Evolutionary conservation across 2,888 invertebrate genomes (phyloP), one percentile per base, ranked within the genome.

Genomic region (Troglohyphantes excavatus): DNA sequence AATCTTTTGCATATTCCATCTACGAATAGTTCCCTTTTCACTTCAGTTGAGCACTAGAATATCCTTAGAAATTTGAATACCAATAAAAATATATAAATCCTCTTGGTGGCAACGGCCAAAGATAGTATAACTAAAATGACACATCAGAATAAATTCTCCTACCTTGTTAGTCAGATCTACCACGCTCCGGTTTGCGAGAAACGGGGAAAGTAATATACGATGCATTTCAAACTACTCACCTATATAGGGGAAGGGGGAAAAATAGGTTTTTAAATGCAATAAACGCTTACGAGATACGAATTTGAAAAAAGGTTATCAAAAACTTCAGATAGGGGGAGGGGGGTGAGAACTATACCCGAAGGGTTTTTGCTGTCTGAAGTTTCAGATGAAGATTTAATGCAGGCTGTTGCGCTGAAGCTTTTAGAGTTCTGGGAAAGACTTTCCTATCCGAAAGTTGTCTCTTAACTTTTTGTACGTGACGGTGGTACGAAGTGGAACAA

Each of bases 361-460:
- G 26, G 61, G 53, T 63, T 65, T 63, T 33, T 67, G n/a, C 79
- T 63, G 70, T 68, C 68, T 53, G 68, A 68, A 46, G 29, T 81
- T 81, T 68, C 29, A 43, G 73, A 83, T 73, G 72, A 83, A 83
- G 73, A 83, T 83, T 83, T 73, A 83, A 73, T 63, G 73, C 73
- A 27, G 61, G 73, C 73, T 29, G 59, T 82, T 19, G 13, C 23
- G 33, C 23, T 26, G 67, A 33, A 13, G 29, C 21, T 17, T 29
- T 59, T 75, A 29, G 29, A 9, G 7, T 23, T 19, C 59, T 29
- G 19, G 6, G 13, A 17, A 9, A 21, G n/a, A 33, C 72, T 27
- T 53, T 83, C n/a, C 21, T n/a, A 43, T 65, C 65, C 13, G 19
- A 53, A 81, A 78, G 65, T 29, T 43, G 68, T 53, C 78, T 33